Base-by-base conservation (phyloP, 2,113 vertebrate genomes). In the Corvus moneduloides region DNA sequence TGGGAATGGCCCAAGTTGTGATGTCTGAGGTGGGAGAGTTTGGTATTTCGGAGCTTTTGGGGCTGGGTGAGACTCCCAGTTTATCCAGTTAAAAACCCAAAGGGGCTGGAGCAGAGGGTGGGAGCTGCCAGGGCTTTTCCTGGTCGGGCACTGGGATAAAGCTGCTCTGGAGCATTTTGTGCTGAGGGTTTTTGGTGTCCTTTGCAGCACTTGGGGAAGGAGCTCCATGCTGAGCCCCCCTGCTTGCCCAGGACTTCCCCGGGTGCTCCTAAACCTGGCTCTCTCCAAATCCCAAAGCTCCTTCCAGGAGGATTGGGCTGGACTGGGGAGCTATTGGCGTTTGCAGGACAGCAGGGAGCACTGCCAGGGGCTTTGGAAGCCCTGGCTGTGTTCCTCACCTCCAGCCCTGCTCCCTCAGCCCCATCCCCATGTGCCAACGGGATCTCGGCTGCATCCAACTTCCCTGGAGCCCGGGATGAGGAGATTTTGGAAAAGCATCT, bases 61-160 rank as follows among this genome's bases (percentile, higher is more conserved):
- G 77, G 13, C 26, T 21, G 52, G n/a, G 16, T 43, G 93, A 89
- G 43, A 10, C 9, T 74, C 41, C 55, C 59, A 13, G 2, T 21
- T 68, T 30, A 3, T 30, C 4, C 19, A 13, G 59, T 26, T 37
- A 11, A 56, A 68, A 62, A 1, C 11, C 39, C 20, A 2, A 22
- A 54, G 56, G 58, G 62, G 58, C 52, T 46, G 63, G 28, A 59
- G 49, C 56, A 48, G 77, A n/a, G 69, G 71, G 44, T 3, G 18
- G 63, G 41, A 16, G 32, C 54, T 77, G 51, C 49, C 0, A 14
- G 48, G 18, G 28, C 37, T 37, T 23, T 61, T 61, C 77, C 73
- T 56, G 52, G 3, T 23, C 13, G 10, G 32, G 6, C 1, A 2
- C n/a, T 74, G 0, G 20, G 52, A 43, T 44, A 3, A 20, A 52